Base-by-base conservation (phyloP, 2,888 invertebrate genomes). In the Elegia similella region DNA sequence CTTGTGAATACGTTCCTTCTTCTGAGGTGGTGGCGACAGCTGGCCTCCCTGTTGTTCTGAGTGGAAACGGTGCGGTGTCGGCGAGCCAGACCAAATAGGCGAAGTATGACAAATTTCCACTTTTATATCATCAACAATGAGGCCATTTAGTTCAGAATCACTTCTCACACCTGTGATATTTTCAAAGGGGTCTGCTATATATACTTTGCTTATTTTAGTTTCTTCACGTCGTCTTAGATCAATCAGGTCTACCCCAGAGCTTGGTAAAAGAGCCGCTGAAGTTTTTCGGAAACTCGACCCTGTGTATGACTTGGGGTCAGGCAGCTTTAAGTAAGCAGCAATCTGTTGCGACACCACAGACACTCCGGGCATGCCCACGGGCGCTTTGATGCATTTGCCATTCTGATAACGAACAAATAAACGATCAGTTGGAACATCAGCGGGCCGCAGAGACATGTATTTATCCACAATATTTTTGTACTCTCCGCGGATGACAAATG, bases 231-330 rank as follows among this genome's bases (percentile, higher is more conserved):
- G 58, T 29, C 63, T 65, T 48, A 64, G 30, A 34, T 53, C 32
- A 0, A 57, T 58, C 3, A 63, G 30, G 52, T 62, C 53, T 8
- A 44, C 62, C 15, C 61, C 62, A 13, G 61, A 57, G 52, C 62
- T 60, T 7, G 56, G 58, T 6, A 64, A 48, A 7, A 65, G 44
- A 10, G 63, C 59, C 5, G 64, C 66, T 5, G 66, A 63, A 5
- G 65, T 63, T 44, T 63, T 52, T 8, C 64, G 54, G 38, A 66
- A 65, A 38, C 56, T 57, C 42, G 62, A 62, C 1, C 62, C 62
- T 1, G 66, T 62, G 47, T 62, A 68, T 7, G 16, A 12, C n/a
- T 62, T 30, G n/a, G 55, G 16, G 17, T 63, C 47, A 12, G 62
- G 60, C 16, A 64, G 38, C 17, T 59, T 54, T 12, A 67, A 53